Evolutionary conservation across 1,140 invertebrate genomes (phyloP), one percentile per base, ranked within the genome.

Genomic region (Drosophila seguyi): DNA sequence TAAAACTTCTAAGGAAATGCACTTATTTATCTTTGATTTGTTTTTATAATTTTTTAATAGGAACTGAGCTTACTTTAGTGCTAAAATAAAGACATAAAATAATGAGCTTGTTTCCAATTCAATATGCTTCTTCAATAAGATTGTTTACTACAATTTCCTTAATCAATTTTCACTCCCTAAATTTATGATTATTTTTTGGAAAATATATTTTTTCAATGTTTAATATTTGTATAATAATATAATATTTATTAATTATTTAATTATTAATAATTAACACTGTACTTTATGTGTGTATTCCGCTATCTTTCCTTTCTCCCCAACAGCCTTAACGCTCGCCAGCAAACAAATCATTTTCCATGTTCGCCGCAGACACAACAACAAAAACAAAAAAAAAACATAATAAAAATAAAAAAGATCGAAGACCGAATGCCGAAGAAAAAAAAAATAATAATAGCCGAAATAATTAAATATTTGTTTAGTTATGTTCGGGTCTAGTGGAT

Each of bases 401-500:
- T 31, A 45, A 29, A 44, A 36, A 61, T 60, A 38, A 41, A 68
- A 22, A 52, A 42, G 16, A 53, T 52, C 6, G n/a, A 36, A 52
- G 13, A 58, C n/a, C 29, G 14, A 52, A 34, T 4, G 27, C 25
- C 8, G n/a, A 31, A 34, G 16, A 50, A 52, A 29, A 13, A 36
- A 27, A 58, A 39, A 29, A 13, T 25, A 27, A 58, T 27, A 36
- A 27, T 8, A 25, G 20, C 34, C 31, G 22, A 56, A 65, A 56
- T 62, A 75, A 41, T 75, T 75, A 53, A 75, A 75, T 75, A 75
- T 75, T 75, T 65, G 34, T 50, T 44, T 76, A 31, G 44, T 62
- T 72, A 45, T 58, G 44, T 58, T 67, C 50, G 61, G 61, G 66
- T 69, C 66, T 67, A 50, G 27, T 27, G 44, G 53, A 20, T 29